Conservation (phyloP, 2,797 vertebrate species). For the Streptopelia turtur region DNA sequence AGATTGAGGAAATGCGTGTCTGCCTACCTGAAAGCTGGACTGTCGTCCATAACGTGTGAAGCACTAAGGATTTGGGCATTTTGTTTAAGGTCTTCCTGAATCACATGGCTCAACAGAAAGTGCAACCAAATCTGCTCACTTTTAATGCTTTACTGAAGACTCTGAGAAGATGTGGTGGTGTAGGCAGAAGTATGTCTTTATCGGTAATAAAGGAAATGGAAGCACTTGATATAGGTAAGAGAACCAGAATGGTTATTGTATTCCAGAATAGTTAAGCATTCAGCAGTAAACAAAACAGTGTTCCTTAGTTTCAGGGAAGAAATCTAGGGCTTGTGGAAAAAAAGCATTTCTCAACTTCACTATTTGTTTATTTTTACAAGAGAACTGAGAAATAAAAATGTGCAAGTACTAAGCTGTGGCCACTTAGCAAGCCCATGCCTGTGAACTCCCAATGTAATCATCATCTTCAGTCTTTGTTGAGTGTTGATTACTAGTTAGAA, state of each 20-base stretch:
- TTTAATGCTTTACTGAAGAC: constrained; percentile 88
- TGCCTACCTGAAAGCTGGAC: not conserved
- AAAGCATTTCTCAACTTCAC: not conserved
- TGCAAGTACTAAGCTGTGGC: not conserved
- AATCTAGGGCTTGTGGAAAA: not conserved
- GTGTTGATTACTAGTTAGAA: not conserved
- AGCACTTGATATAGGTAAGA: constrained; percentile 86
- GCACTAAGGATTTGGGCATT: not conserved
- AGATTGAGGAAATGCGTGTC: not conserved
- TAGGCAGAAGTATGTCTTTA: constrained; percentile 73
- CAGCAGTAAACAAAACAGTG: not conserved
- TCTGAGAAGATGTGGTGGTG: constrained; percentile 79
- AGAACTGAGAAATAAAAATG: not conserved
- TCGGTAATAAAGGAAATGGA: constrained; percentile 89
- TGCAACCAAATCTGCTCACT: constrained; percentile 87
- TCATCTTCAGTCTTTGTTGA: not conserved
- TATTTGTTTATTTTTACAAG: not conserved
- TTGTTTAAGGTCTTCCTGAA: constrained; percentile 85
- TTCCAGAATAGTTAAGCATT: not conserved
- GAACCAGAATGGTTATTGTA: not conserved
- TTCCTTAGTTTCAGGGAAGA: not conserved
- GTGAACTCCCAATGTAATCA: not conserved
- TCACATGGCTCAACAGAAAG: constrained; percentile 89
- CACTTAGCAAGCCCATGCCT: not conserved
- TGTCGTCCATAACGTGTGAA: not conserved